phyloP scores from a whole-genome alignment of 2,797 vertebrate species.

The Etheostoma perlongum region DNA sequence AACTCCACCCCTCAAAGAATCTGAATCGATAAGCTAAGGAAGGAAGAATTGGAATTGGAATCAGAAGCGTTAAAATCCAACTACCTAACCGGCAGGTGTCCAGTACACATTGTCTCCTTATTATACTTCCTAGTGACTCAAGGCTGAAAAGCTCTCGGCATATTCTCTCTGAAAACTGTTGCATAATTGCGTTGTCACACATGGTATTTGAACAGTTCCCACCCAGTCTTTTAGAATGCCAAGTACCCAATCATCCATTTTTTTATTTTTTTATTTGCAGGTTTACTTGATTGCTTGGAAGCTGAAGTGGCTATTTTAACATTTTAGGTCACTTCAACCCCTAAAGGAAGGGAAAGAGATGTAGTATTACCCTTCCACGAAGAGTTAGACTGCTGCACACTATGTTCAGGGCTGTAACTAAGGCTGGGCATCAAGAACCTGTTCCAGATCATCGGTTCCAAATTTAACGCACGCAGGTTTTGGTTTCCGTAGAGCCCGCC shows the following conservation, averaged over 20 bases:
- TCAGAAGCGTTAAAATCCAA: no score
- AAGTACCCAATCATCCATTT: conserved; percentile 36
- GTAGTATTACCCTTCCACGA: background rate
- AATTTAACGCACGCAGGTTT: no score
- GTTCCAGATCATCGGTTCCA: no score
- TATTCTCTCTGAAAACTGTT: conserved; percentile 6
- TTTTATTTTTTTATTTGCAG: conserved; percentile 6
- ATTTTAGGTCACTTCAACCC: conserved; percentile 27
- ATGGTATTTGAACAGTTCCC: conserved; percentile 14
- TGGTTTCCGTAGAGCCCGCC: no score
- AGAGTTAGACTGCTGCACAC: background rate
- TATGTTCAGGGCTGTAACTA: background rate
- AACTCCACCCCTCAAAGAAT: no score
- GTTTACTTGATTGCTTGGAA: conserved; percentile 44
- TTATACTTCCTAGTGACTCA: background rate
- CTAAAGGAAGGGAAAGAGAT: background rate
- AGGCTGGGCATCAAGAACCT: no score
- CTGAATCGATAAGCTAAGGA: no score
- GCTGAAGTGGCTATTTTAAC: conserved; percentile 51
- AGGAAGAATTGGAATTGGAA: no score
- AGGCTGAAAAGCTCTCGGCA: conserved; percentile 28
- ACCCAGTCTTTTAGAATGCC: background rate
- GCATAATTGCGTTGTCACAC: conserved; percentile 19
- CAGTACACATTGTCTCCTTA: background rate
- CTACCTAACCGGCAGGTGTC: background rate